A percentile compares a stretch with the other conserved stretches of the same genome.
These are phyloP conservation scores for Otolemur garnettii DNA, from an alignment of 2,113 vertebrate genomes.

Conservation along the genomic window DNA sequence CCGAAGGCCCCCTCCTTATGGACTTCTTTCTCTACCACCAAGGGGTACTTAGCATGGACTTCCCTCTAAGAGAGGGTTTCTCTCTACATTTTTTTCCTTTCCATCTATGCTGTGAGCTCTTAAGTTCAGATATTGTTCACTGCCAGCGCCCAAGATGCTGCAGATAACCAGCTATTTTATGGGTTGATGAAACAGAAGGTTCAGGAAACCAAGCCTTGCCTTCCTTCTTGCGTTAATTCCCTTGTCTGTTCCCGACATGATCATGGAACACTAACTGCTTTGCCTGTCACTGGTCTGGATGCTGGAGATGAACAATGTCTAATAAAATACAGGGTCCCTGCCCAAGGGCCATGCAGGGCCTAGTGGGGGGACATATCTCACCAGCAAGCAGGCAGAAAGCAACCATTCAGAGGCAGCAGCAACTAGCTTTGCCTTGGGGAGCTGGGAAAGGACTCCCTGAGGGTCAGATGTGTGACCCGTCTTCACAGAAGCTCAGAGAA, in stretches of 20 bases:
- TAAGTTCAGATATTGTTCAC: neutral
- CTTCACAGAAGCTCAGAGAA: neutral
- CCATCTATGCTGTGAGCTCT: neutral
- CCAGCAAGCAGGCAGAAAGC: rapidly evolving
- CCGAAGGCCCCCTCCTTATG: neutral
- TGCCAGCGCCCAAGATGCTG: too few species aligned
- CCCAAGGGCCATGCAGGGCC: neutral
- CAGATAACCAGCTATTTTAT: neutral
- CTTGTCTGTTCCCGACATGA: neutral
- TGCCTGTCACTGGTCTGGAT: neutral
- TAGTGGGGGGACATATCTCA: neutral
- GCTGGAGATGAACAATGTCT: neutral
- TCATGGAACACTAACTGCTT: rapidly evolving
- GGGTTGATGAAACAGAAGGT: rapidly evolving
- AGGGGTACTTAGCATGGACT: neutral
- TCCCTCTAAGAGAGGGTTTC: neutral
- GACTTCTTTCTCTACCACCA: neutral
- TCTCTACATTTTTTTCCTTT: neutral
- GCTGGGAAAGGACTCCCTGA: neutral
- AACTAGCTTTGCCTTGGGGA: neutral
- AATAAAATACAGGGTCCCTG: neutral
- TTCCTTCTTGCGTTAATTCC: neutral
- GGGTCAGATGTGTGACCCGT: neutral
- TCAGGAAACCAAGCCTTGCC: neutral
- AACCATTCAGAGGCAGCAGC: rapidly evolving